A percentile compares a stretch with the other conserved stretches of the same genome.
phyloP scores from a whole-genome alignment of 35 echinoderm and acorn worm species.

The Patiria miniata region DNA sequence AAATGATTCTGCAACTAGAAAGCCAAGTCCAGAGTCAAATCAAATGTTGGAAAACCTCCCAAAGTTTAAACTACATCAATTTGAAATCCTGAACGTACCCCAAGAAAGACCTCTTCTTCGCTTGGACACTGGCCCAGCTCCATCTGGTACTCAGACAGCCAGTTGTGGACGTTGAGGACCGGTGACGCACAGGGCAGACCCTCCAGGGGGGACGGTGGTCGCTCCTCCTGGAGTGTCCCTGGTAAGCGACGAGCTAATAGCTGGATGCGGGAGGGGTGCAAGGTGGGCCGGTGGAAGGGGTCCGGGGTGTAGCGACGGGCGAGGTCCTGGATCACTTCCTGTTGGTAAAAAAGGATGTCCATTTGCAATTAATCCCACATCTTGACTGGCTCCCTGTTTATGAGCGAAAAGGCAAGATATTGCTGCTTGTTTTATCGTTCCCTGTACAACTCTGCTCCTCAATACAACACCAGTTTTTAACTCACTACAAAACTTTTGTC shows the following conservation, averaged over 20 bases:
- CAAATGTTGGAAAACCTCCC: no score
- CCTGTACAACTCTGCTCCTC: no score
- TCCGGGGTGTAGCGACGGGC: conserved; percentile 14
- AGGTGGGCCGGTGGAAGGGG: not conserved
- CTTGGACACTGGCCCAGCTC: not conserved
- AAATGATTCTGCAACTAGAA: no score
- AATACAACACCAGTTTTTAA: no score
- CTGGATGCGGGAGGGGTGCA: conserved; percentile 21
- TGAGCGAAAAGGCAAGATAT: not conserved
- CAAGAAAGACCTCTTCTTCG: not conserved
- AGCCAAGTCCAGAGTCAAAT: no score
- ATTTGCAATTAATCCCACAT: no score
- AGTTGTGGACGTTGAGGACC: not conserved
- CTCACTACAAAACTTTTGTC: no score
- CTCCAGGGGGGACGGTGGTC: not conserved
- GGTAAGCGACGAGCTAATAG: not conserved
- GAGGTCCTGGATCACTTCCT: conserved; percentile 5
- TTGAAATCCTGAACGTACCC: not conserved
- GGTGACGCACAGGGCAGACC: not conserved
- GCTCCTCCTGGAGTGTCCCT: not conserved
- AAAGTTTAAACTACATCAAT: no score
- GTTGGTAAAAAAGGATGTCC: not conserved
- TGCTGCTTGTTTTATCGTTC: no score
- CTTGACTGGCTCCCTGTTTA: not conserved
- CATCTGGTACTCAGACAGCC: conserved; percentile 12